Percentiles rank a stretch among this genome's conserved stretches.
Evolutionary conservation across 1,140 invertebrate species (phyloP).

Genomic region (Palaemon carinicauda): DNA sequence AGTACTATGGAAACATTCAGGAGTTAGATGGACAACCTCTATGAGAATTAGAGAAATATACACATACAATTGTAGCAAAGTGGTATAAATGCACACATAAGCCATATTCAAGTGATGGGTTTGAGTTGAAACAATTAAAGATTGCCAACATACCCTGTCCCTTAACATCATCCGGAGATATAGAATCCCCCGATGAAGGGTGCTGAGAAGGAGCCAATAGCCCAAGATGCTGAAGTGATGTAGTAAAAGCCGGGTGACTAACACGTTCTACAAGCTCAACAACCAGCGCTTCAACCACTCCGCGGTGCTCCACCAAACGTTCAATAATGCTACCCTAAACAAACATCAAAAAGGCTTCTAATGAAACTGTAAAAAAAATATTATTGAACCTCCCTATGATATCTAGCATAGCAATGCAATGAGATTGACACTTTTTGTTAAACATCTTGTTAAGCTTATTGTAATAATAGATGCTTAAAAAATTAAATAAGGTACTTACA

Average conservation of each 20-base stretch:
- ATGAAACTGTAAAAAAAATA: too few species aligned
- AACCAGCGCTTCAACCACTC: constrained; percentile 31
- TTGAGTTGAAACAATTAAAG: not conserved
- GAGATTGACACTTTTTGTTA: too few species aligned
- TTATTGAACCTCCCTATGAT: too few species aligned
- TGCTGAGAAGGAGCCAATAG: constrained; percentile 34
- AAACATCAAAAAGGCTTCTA: not conserved
- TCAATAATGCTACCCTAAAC: constrained; percentile 47
- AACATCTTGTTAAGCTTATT: too few species aligned
- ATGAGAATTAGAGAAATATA: too few species aligned
- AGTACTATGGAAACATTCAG: too few species aligned
- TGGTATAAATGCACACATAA: too few species aligned
- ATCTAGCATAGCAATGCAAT: too few species aligned
- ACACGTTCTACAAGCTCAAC: constrained; percentile 42
- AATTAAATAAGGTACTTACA: not conserved
- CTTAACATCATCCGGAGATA: constrained; percentile 12
- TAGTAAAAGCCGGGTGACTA: constrained; percentile 38
- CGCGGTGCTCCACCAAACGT: constrained; percentile 32
- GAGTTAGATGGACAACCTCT: too few species aligned
- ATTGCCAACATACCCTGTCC: constrained; percentile 3
- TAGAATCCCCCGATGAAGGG: not conserved
- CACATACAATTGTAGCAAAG: too few species aligned
- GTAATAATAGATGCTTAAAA: too few species aligned
- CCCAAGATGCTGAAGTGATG: constrained; percentile 38
- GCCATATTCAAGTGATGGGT: too few species aligned